Evolutionary conservation across 2,888 invertebrate species (phyloP).

Genomic region (Oxyteleia sp.): DNA sequence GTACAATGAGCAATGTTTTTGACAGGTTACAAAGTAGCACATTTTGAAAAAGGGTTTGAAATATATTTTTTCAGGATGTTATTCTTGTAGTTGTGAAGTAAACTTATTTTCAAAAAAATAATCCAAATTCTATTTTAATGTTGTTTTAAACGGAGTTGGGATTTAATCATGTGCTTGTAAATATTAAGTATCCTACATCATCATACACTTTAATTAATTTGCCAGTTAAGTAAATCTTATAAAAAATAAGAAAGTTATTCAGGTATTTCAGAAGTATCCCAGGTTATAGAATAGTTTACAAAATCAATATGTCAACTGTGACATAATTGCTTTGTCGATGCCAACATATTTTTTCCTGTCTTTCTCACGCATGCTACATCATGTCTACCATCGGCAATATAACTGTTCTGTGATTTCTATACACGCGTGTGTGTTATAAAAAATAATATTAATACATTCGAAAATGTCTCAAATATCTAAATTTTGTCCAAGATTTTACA

Average conservation of each 20-base stretch:
- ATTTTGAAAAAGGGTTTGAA: background rate
- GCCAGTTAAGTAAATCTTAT: background rate
- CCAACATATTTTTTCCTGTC: background rate
- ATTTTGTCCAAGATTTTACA: no score
- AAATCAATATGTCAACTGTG: conserved; percentile 30
- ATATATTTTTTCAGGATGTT: background rate
- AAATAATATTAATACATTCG: no score
- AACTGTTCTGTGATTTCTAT: no score
- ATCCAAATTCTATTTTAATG: no score
- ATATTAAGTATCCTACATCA: no score
- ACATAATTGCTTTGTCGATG: conserved; percentile 20
- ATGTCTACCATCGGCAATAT: no score
- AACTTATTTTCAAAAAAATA: no score
- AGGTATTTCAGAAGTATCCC: background rate
- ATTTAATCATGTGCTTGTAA: background rate
- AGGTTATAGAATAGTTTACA: conserved; percentile 5
- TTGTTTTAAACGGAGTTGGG: background rate
- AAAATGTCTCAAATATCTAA: no score
- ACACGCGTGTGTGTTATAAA: no score
- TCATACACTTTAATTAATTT: no score
- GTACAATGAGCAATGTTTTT: conserved; percentile 8
- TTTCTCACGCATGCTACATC: background rate
- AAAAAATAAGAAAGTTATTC: background rate
- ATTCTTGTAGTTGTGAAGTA: background rate
- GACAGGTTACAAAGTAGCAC: conserved; percentile 1